Conservation (phyloP, 2,888 invertebrate species). For the Macrophya alboannulata region DNA sequence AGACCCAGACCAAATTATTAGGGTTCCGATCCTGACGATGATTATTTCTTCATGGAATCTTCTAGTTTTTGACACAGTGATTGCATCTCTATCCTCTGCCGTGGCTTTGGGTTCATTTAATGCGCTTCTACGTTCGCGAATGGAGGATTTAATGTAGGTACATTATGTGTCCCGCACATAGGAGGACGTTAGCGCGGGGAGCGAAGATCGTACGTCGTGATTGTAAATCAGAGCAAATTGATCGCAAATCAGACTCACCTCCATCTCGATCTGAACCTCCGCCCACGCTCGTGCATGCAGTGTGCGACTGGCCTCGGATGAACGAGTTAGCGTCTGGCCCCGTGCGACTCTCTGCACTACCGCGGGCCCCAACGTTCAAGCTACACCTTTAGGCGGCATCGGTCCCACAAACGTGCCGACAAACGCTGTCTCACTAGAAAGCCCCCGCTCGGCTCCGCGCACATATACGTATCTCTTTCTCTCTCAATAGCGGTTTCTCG, state of each 20-base stretch:
- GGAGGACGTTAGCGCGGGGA: slow-evolving; percentile 24
- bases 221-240: slow-evolving; percentile 79
- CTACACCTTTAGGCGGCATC: slow-evolving; percentile 74
- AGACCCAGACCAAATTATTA: not conserved
- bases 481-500: slow-evolving; percentile 58
- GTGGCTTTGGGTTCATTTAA: not conserved
- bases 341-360: slow-evolving; percentile 41
- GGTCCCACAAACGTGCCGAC: slow-evolving; percentile 78
- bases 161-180: not conserved
- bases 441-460: slow-evolving; percentile 59
- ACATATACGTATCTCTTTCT: not conserved
- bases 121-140: not conserved
- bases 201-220: slow-evolving; percentile 69
- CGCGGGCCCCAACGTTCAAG: slow-evolving; percentile 49
- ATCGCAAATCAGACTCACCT: slow-evolving; percentile 76
- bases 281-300: slow-evolving; percentile 57
- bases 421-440: slow-evolving; percentile 77
- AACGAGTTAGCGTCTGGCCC: slow-evolving; percentile 47
- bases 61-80: not conserved
- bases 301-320: slow-evolving; percentile 40
- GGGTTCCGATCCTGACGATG: not conserved
- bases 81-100: too few species aligned
- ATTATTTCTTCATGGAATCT: not conserved
- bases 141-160: not conserved
- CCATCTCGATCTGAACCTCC: slow-evolving; percentile 58